Base-by-base conservation (phyloP, 2,888 invertebrate species). In the Lacanobia oleracea region DNA sequence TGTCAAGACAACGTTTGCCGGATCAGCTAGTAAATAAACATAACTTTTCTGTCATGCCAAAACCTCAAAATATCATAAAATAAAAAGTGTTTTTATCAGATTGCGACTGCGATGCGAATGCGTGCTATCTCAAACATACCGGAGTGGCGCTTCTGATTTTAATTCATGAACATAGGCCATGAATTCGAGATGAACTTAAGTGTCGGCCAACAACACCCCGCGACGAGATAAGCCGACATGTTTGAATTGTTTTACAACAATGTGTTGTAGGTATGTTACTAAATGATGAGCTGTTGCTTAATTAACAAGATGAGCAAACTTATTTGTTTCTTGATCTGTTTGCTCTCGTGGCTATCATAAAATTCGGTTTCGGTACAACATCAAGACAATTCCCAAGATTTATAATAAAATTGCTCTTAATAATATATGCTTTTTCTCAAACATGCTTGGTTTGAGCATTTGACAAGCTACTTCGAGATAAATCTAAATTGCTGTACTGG, bases 251-350 rank as follows among this genome's bases (percentile, higher is more conserved):
- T n/a, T 5, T 21, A 6, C 8, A n/a, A 51, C 14, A 21, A 56
- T 14, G n/a, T 37, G 16, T 27, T 21, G 21, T 45, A 33, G 7
- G 18, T 33, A 21, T 3, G 40, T 40, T 10, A 5, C 9, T 27
- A 43, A 43, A 27, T 21, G 9, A 33, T 45, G 4, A 33, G 21
- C 27, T 40, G 8, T 40, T 57, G 2, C n/a, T 23, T 33, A 23
- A 43, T 67, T 67, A 67, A 51, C 50, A 23, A 69, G 12, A 48
- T 14, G 56, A 33, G 18, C 7, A 21, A 27, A n/a, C n/a, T 21
- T 33, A 33, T 51, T 23, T 50, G 45, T 37, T 33, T 50, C 18
- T 57, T 3, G 56, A 43, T 33, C 14, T 33, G 12, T 59, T 59
- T 59, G 18, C 21, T 18, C 18, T 43, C 48, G 50, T 14, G 27